Percentiles rank a stretch among this genome's conserved stretches.
phyloP scores from a whole-genome alignment of 2,888 invertebrate species.

The Sussaba pulchella region DNA sequence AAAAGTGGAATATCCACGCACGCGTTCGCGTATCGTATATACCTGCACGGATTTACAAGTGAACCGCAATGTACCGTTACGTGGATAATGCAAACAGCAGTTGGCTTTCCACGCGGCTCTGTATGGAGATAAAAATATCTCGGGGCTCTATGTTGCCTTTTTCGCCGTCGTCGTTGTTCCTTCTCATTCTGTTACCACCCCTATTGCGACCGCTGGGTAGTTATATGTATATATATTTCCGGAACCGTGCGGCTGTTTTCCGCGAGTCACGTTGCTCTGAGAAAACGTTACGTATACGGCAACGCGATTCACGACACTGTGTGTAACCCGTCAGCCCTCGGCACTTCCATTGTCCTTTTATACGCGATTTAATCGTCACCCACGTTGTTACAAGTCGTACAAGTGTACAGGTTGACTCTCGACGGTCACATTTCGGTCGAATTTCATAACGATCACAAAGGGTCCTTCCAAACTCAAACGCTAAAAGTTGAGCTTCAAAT shows the following conservation, averaged over 20 bases:
- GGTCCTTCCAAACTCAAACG: too few relatives aligned
- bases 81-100: slow-evolving; percentile 23
- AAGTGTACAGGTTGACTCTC: background rate
- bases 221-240: slow-evolving; percentile 10
- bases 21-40: slow-evolving; percentile 3
- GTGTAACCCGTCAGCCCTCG: slow-evolving; percentile 17
- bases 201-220: too few relatives aligned
- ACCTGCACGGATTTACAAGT: slow-evolving; percentile 20
- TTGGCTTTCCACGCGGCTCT: slow-evolving; percentile 6
- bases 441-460: too few relatives aligned
- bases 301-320: slow-evolving; percentile 24
- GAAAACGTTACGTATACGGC: slow-evolving; percentile 23
- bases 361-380: slow-evolving; percentile 12
- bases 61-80: slow-evolving; percentile 6
- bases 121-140: slow-evolving; percentile 1
- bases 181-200: too few relatives aligned
- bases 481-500: too few relatives aligned
- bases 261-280: slow-evolving; percentile 16
- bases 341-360: background rate
- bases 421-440: too few relatives aligned
- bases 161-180: slow-evolving; percentile 5
- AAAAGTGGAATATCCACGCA: slow-evolving; percentile 1
- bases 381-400: background rate
- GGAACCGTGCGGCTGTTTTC: background rate
- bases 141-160: background rate